Evolutionary conservation across 2,888 invertebrate genomes (phyloP), one percentile per base, ranked within the genome.

Genomic region (Phoronis australis): DNA sequence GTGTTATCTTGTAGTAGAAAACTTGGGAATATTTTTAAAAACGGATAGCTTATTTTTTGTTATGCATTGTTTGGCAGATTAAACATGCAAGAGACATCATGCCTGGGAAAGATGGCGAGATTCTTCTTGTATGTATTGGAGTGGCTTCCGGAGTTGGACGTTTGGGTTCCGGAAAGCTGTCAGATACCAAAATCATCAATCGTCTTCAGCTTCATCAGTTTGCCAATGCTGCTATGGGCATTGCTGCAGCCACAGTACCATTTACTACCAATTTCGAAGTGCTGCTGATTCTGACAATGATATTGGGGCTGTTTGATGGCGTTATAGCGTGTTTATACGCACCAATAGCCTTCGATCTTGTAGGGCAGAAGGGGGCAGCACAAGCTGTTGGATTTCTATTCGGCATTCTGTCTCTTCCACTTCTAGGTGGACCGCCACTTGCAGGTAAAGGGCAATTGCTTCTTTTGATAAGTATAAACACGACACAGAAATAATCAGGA

Each of bases 361-460:
- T 91, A 60, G 94, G 93, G 0, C 82, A 83, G 37, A 79, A 81
- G 45, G 86, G 86, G 24, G 94, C 92, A 0, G 87, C 91, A 0
- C 93, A 94, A 75, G 93, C 90, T 0, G 91, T 94, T 62, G 93
- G 94, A 0, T 92, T 89, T 67, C 81, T 94, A 62, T 79, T 94
- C 42, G 92, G 92, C 1, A 78, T 93, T 52, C 89, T 90, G 55
- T 89, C 93, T 2, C 77, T 89, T 49, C 93, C 94, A 0, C 74
- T 94, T 54, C 90, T 90, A 0, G 76, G 88, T 31, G 94, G 94
- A 0, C 92, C 94, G 1, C 87, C 89, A 4, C 80, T 93, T 45
- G 93, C 92, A 27, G 92, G 89, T 56, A 80, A 83, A 15, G n/a
- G n/a, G n/a, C n/a, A n/a, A n/a, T n/a, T n/a, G n/a, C n/a, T n/a